Conservation (phyloP, 2,888 invertebrate genomes). For the Andrena trimmerana region DNA sequence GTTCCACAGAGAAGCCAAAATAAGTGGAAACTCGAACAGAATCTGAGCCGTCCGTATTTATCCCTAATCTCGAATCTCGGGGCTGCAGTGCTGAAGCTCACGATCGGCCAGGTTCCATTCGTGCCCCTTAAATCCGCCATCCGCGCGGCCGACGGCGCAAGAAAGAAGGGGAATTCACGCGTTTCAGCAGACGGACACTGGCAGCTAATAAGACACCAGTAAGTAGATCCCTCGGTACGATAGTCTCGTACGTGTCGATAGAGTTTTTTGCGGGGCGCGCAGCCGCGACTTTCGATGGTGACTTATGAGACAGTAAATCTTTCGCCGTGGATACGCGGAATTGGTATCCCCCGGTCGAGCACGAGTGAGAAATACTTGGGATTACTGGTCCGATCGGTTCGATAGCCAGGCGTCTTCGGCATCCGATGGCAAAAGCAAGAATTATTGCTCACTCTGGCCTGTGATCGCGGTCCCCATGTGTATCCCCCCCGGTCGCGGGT, state of each 20-base stretch:
- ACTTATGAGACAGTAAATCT: conserved; percentile 66
- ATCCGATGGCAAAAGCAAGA: conserved; percentile 76
- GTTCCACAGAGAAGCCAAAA: background rate
- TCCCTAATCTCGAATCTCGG: background rate
- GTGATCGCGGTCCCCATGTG: conserved; percentile 11
- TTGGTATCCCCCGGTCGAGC: conserved; percentile 55
- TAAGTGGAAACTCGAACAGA: background rate
- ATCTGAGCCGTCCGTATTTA: conserved; percentile 4
- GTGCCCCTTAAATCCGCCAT: conserved; percentile 13
- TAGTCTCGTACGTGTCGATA: conserved; percentile 64
- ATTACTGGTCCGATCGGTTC: conserved; percentile 76
- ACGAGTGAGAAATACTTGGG: conserved; percentile 77
- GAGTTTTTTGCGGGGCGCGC: conserved; percentile 24
- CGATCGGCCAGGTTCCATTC: background rate
- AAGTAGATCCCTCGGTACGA: conserved; percentile 31
- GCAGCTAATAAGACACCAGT: conserved; percentile 52
- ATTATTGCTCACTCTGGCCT: conserved; percentile 74
- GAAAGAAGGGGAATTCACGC: conserved; percentile 9
- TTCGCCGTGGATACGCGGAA: conserved; percentile 57
- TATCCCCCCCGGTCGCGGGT: conserved; percentile 8
- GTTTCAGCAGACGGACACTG: background rate
- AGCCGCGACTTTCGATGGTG: conserved; percentile 58
- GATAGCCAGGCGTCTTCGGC: conserved; percentile 74
- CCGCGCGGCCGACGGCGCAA: background rate
- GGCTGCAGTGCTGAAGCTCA: background rate